Evolutionary conservation across 2,797 vertebrate genomes (phyloP), one percentile per base, ranked within the genome.

Genomic region (Gymnodraco acuticeps): DNA sequence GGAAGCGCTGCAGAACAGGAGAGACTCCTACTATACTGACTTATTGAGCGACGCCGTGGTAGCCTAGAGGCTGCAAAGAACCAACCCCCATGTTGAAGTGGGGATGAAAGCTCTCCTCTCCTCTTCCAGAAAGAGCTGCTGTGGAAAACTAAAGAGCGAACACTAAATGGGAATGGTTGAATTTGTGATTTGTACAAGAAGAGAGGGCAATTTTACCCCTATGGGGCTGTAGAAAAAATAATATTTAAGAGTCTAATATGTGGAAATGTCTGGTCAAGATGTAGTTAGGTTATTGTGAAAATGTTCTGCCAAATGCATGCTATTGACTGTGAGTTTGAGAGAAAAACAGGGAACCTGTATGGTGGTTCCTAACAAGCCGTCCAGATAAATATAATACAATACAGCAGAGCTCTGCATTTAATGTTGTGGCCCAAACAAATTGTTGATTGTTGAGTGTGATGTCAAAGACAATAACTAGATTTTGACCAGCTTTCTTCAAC

Each of bases 1-100:
- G 63, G 78, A 90, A 62, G 95, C 95, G 5, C 93, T 99, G 78
- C 96, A 97, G 87, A 93, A 95, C 88, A 99, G 98, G 89, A 95
- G 96, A 90, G 95, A 92, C 87, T 90, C 96, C 64, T 95, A 90
- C 90, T 89, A 95, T 75, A 83, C 51, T 27, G 90, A 94, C 77
- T 86, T 96, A 70, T 83, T 72, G 81, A 87, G 77, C 43, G 76
- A 88, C 19, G 73, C 77, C 1, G 76, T 83, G 41, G 55, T 83
- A 20, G 87, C 87, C 56, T 94, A 93, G 77, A 45, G 5, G 48
- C 67, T 10, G 4, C 0, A 50, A 80, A 63, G 64, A 67, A 67
- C 31, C 46, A 75, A 83, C 45, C 56, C 56, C 64, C 82, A 65
- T 70, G 68, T 56, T 74, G 50, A 69, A 83, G 46, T 73, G 66